phyloP scores from a whole-genome alignment of 2,888 invertebrate species.

The Laspeyria flexula region DNA sequence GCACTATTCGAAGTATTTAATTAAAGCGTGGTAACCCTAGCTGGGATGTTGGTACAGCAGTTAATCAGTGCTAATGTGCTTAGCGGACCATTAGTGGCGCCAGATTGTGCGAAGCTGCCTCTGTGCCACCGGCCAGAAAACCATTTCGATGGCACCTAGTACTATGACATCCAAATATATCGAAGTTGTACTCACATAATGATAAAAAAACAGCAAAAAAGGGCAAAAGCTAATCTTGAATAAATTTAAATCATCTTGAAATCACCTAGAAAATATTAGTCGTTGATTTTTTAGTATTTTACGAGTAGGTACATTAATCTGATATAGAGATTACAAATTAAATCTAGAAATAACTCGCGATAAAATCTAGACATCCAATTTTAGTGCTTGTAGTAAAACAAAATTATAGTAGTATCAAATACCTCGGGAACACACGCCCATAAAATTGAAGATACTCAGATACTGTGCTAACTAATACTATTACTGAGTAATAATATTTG shows the following conservation, averaged over 20 bases:
- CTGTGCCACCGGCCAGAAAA: slow-evolving; percentile 19
- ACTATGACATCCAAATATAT: slow-evolving; percentile 1
- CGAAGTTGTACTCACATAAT: too few species aligned
- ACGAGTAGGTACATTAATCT: neutral
- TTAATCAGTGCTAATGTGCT: slow-evolving; percentile 55
- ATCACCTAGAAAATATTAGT: too few species aligned
- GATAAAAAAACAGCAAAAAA: too few species aligned
- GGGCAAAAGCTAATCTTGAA: too few species aligned
- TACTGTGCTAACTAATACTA: neutral
- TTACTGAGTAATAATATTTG: neutral
- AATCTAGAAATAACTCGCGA: slow-evolving; percentile 13
- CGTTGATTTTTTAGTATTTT: too few species aligned
- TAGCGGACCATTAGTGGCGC: slow-evolving; percentile 48
- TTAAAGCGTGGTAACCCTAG: slow-evolving; percentile 25
- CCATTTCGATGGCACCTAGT: slow-evolving; percentile 19
- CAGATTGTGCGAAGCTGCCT: slow-evolving; percentile 37
- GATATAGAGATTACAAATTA: slow-evolving; percentile 10
- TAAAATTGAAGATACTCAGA: neutral
- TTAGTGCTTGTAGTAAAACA: slow-evolving; percentile 8
- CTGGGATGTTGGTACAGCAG: slow-evolving; percentile 21
- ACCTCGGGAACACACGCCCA: slow-evolving; percentile 1
- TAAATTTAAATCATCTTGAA: too few species aligned
- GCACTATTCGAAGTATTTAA: neutral
- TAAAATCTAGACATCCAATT: slow-evolving; percentile 19
- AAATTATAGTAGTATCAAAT: slow-evolving; percentile 23